Evolutionary conservation across 2,797 vertebrate species (phyloP).

Genomic region (Garrulus glandarius): DNA sequence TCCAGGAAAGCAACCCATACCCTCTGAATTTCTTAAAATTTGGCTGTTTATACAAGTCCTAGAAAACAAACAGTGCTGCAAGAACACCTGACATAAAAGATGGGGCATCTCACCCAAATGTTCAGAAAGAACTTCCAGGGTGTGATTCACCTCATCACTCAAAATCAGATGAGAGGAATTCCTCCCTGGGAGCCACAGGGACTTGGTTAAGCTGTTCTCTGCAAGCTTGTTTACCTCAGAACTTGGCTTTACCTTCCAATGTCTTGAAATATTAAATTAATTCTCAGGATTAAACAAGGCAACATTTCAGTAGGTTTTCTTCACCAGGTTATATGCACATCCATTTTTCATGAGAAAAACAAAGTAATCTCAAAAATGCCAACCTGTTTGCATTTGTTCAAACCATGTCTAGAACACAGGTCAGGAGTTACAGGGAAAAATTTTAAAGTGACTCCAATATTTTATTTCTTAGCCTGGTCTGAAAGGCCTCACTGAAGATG

Average conservation of each 20-base stretch:
- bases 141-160: not conserved
- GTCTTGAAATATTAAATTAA: not conserved
- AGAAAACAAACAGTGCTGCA: not conserved
- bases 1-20: not conserved
- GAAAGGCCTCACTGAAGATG: not conserved
- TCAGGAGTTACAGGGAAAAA: not conserved
- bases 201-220: not conserved
- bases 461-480: not conserved
- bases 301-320: not conserved
- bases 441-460: not conserved
- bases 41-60: not conserved
- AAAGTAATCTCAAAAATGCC: not conserved
- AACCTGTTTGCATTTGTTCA: not conserved
- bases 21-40: not conserved
- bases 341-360: not conserved
- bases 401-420: not conserved
- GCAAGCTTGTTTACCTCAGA: not conserved
- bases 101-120: not conserved
- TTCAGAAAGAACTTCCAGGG: not conserved
- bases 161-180: not conserved
- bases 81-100: not conserved
- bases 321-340: not conserved
- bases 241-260: not conserved
- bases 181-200: not conserved
- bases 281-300: not conserved